These are phyloP conservation scores for Ophion ellenae DNA, from an alignment of 2,888 invertebrate genomes.

Conservation along the genomic window DNA sequence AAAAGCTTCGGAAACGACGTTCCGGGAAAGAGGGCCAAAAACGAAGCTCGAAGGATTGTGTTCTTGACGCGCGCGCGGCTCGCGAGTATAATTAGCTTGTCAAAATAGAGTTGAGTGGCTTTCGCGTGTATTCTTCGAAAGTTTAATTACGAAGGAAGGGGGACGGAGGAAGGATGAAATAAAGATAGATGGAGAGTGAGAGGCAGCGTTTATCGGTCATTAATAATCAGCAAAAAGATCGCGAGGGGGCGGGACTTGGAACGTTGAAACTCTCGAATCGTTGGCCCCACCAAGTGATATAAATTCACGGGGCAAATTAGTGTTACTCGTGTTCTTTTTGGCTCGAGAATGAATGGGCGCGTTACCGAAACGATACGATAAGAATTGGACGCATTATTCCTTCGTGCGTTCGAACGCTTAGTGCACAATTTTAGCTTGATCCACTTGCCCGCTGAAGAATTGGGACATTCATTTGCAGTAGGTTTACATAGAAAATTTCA, in stretches of 20 bases:
- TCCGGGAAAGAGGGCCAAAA: neutral
- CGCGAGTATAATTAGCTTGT: conserved; percentile 74
- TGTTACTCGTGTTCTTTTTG: neutral
- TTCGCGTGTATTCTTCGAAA: conserved; percentile 24
- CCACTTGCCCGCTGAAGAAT: too few relatives aligned
- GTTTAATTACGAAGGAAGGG: conserved; percentile 28
- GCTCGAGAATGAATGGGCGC: neutral
- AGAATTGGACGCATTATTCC: too few relatives aligned
- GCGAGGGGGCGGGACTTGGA: neutral
- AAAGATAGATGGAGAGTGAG: neutral
- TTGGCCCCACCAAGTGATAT: neutral
- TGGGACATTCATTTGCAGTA: too few relatives aligned
- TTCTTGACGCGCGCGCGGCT: neutral
- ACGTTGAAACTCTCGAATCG: neutral
- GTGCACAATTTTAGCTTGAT: too few relatives aligned
- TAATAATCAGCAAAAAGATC: neutral
- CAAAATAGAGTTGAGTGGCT: conserved; percentile 65
- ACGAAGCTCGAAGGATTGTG: neutral
- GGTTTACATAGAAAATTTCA: too few relatives aligned
- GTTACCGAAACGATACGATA: neutral
- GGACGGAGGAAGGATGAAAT: neutral
- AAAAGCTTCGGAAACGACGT: neutral
- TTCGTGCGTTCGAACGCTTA: too few relatives aligned
- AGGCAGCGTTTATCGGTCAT: neutral
- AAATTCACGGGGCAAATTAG: neutral